These are phyloP conservation scores for Zosterops pallidus DNA, from an alignment of 2,113 vertebrate species.

Conservation along the genomic window DNA sequence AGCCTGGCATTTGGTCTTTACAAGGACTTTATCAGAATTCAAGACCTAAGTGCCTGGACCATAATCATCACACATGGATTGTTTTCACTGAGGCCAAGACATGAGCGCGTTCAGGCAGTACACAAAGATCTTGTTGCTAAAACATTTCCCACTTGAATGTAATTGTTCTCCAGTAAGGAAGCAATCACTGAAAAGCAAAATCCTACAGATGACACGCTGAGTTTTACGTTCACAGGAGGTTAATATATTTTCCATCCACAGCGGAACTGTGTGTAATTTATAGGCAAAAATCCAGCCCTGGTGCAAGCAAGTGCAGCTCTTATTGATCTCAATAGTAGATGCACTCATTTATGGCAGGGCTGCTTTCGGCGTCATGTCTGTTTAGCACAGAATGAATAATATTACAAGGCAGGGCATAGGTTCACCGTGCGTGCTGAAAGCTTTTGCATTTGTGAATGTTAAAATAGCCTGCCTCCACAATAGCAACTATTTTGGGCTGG, in stretches of 20 bases:
- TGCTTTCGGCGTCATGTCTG: neutral
- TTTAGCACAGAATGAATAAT: conserved; percentile 26
- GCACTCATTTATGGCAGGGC: neutral
- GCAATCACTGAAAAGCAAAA: conserved; percentile 12
- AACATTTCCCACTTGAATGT: conserved; percentile 6
- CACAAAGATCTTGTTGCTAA: neutral
- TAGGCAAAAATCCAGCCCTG: conserved; percentile 1
- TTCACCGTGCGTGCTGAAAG: neutral
- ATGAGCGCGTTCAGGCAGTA: neutral
- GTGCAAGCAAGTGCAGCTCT: conserved; percentile 25
- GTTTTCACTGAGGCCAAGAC: neutral
- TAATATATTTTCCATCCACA: conserved; percentile 39
- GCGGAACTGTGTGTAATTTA: neutral
- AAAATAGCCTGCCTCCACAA: conserved; percentile 53
- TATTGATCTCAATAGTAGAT: conserved; percentile 43
- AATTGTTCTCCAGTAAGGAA: conserved; percentile 33
- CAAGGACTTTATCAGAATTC: neutral
- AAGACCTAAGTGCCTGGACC: neutral
- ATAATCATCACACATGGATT: neutral
- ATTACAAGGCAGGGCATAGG: conserved; percentile 8
- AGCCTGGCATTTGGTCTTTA: neutral
- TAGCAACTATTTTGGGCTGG: conserved; percentile 44
- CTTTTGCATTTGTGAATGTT: conserved; percentile 56
- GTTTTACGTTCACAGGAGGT: conserved; percentile 10
- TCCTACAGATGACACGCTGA: neutral